phyloP scores from a whole-genome alignment of 30 jellyfish, hydroid and myxozoan species.

The Chrysaora quinquecirrha region DNA sequence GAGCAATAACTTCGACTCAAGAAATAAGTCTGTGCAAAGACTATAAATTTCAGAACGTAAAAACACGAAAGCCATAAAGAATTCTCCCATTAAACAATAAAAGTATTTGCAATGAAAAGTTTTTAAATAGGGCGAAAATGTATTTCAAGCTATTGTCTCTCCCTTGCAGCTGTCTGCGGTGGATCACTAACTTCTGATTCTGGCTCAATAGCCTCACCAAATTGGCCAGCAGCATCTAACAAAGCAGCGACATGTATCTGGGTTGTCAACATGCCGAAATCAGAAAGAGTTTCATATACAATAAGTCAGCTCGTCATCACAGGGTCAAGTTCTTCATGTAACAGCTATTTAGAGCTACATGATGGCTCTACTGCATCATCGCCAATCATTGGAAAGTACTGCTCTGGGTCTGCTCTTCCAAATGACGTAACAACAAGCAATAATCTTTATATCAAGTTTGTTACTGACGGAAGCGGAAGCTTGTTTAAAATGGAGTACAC shows the following conservation, averaged over 20 bases:
- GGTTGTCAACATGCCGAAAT: slow-evolving; percentile 56
- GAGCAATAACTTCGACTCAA: too few species aligned
- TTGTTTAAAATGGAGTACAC: slow-evolving; percentile 36
- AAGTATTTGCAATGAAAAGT: too few species aligned
- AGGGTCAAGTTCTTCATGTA: slow-evolving; percentile 34
- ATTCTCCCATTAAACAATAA: too few species aligned
- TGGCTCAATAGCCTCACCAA: slow-evolving; percentile 66
- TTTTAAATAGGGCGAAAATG: too few species aligned
- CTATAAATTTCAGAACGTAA: too few species aligned
- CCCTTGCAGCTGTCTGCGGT: slow-evolving; percentile 59
- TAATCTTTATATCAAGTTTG: slow-evolving; percentile 48
- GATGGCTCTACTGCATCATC: slow-evolving; percentile 49
- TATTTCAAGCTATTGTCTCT: too few species aligned
- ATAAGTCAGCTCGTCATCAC: slow-evolving; percentile 41
- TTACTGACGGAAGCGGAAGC: slow-evolving; percentile 75
- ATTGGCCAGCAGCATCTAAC: slow-evolving; percentile 62
- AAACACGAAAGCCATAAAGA: too few species aligned
- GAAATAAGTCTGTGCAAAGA: too few species aligned
- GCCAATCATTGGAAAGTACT: slow-evolving; percentile 65
- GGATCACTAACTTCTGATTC: slow-evolving; percentile 56
- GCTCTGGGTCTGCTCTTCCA: slow-evolving; percentile 49
- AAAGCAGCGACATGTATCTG: slow-evolving; percentile 49
- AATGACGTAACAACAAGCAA: slow-evolving; percentile 31
- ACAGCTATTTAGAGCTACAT: slow-evolving; percentile 47
- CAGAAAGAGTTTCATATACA: slow-evolving; percentile 37